These are phyloP conservation scores for Agrotis segetum DNA, from an alignment of 2,888 invertebrate genomes.

Conservation along the genomic window DNA sequence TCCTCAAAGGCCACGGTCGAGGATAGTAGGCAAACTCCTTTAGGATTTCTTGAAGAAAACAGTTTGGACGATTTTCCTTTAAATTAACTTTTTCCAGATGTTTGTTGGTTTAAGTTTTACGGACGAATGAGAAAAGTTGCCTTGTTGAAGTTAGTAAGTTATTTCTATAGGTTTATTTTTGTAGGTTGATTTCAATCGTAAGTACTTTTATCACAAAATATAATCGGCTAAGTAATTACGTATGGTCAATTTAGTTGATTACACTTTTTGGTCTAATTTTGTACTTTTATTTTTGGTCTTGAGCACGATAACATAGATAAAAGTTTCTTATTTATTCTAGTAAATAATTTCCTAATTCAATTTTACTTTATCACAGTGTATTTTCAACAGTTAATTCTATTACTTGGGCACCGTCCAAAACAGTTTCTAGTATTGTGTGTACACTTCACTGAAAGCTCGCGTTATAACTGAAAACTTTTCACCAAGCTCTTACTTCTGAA, in stretches of 20 bases:
- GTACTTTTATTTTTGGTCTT: not conserved
- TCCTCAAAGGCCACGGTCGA: constrained; percentile 83
- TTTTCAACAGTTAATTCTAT: not conserved
- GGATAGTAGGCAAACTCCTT: constrained; percentile 54
- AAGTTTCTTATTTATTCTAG: not conserved
- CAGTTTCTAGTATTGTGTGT: constrained; percentile 35
- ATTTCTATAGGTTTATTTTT: constrained; percentile 10
- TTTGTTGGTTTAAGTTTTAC: constrained; percentile 13
- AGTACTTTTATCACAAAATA: constrained; percentile 29
- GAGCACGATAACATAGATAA: not conserved
- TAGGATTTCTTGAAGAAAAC: constrained; percentile 30
- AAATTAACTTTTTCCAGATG: constrained; percentile 6
- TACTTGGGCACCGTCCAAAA: not conserved
- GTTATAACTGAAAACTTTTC: constrained; percentile 77
- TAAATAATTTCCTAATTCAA: not conserved
- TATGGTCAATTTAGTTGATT: constrained; percentile 35
- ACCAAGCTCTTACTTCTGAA: constrained; percentile 66
- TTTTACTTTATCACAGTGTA: not conserved
- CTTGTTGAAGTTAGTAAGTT: not conserved
- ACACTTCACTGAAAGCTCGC: constrained; percentile 66
- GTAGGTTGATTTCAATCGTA: constrained; percentile 26
- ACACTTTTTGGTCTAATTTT: not conserved
- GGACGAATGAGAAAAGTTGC: constrained; percentile 1
- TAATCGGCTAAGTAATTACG: constrained; percentile 35
- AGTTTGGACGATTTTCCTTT: not conserved